Evolutionary conservation across 2,797 vertebrate genomes (phyloP).

Genomic region (Rousettus madagascariensis): DNA sequence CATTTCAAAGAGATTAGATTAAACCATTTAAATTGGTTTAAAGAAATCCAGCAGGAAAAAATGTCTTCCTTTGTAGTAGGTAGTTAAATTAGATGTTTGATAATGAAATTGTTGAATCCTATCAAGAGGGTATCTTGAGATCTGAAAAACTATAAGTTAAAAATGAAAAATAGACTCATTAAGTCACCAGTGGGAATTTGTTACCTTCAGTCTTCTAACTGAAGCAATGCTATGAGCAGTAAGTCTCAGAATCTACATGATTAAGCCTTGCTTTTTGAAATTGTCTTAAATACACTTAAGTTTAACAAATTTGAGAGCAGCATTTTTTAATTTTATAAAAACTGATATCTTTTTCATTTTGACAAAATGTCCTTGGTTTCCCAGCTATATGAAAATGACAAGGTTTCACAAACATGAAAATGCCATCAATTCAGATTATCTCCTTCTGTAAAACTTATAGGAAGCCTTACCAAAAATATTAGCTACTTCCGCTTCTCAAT

Average conservation of each 20-base stretch:
- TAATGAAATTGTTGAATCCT: neutral
- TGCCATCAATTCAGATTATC: no score
- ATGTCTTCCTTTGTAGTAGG: neutral
- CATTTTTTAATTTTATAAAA: neutral
- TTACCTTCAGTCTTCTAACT: neutral
- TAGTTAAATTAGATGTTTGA: neutral
- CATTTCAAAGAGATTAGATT: neutral
- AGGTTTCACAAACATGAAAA: neutral
- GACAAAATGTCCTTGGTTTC: conserved; percentile 12
- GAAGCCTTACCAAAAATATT: neutral
- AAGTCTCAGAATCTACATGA: neutral
- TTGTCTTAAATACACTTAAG: neutral
- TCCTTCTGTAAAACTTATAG: no score
- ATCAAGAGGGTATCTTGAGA: neutral
- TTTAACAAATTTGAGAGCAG: neutral
- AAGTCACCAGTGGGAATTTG: neutral
- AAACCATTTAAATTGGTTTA: conserved; percentile 13
- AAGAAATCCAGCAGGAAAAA: neutral
- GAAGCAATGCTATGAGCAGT: neutral
- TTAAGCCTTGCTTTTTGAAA: neutral
- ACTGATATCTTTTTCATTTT: neutral
- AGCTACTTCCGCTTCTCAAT: neutral
- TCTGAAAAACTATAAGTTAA: conserved; percentile 8
- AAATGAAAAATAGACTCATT: neutral
- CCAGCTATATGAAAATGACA: neutral